phyloP scores from a whole-genome alignment of 1,140 invertebrate species.

The Rhyacophila brunnea region DNA sequence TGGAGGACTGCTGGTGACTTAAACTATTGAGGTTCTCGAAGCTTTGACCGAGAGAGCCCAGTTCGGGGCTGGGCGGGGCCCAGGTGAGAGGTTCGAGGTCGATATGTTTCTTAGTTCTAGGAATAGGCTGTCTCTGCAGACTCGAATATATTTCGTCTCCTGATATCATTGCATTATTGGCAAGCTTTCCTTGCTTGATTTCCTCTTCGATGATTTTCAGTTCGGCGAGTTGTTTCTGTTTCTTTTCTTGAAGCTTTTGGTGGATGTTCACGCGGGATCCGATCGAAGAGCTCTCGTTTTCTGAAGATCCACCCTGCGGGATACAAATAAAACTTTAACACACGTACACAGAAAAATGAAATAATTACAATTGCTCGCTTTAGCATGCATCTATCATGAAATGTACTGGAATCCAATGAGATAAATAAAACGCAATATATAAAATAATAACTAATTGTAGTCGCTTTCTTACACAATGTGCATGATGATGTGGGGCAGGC shows the following conservation, averaged over 20 bases:
- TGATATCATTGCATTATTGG: slow-evolving; percentile 50
- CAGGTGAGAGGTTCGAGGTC: slow-evolving; percentile 46
- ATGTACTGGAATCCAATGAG: too few species aligned
- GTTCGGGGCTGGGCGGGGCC: slow-evolving; percentile 39
- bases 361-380: too few species aligned
- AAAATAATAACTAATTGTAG: too few species aligned
- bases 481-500: slow-evolving; percentile 52
- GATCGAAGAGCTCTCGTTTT: slow-evolving; percentile 71
- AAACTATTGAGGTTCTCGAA: slow-evolving; percentile 34
- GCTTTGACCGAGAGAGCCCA: slow-evolving; percentile 32
- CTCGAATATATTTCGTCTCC: slow-evolving; percentile 55
- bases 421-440: too few species aligned
- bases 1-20: slow-evolving; percentile 40
- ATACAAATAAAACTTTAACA: too few species aligned
- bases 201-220: slow-evolving; percentile 78
- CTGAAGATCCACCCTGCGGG: slow-evolving; percentile 59
- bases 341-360: too few species aligned
- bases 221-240: slow-evolving; percentile 83
- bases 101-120: slow-evolving; percentile 57
- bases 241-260: slow-evolving; percentile 84
- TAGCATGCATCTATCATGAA: too few species aligned
- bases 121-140: slow-evolving; percentile 59
- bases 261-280: slow-evolving; percentile 80
- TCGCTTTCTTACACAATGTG: slow-evolving; percentile 36
- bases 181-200: slow-evolving; percentile 79